phyloP scores from a whole-genome alignment of 64 coral and sea anemone genomes.

The Exaiptasia diaphana region DNA sequence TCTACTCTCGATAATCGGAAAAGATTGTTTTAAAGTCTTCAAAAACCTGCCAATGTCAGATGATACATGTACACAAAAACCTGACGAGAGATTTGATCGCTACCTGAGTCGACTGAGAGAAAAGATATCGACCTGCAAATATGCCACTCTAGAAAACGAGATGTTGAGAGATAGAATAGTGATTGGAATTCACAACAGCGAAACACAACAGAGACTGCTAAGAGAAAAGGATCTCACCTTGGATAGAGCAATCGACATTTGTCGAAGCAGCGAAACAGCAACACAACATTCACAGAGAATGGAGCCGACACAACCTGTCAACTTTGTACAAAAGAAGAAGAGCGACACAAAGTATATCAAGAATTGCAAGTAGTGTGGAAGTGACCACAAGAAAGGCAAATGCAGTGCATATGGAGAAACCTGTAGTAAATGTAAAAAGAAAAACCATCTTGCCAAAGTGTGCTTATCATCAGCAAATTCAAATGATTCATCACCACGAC shows the following conservation, averaged over 20 bases:
- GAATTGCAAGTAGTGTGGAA: constrained; percentile 37
- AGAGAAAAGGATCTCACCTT: constrained; percentile 13
- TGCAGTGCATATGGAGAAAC: constrained; percentile 41
- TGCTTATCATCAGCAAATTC: not conserved
- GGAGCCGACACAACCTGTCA: not conserved
- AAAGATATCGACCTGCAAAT: constrained; percentile 27
- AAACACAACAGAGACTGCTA: not conserved
- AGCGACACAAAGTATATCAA: not conserved
- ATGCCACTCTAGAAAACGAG: constrained; percentile 24
- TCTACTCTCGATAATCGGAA: constrained; percentile 15
- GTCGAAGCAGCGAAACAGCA: constrained; percentile 44
- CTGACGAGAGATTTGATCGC: constrained; percentile 26
- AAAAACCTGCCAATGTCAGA: constrained; percentile 38
- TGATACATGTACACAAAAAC: not conserved
- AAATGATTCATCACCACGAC: not conserved
- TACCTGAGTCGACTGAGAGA: constrained; percentile 25
- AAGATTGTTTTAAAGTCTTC: constrained; percentile 38
- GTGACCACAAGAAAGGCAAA: constrained; percentile 26
- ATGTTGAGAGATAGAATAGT: too few relatives aligned
- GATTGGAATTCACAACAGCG: constrained; percentile 1
- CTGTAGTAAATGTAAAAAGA: constrained; percentile 37
- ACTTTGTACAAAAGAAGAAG: not conserved
- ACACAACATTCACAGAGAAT: constrained; percentile 12
- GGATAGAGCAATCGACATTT: constrained; percentile 44
- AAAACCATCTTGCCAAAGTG: constrained; percentile 35